phyloP scores from a whole-genome alignment of 2,888 invertebrate genomes.

The Limnephilus rhombicus region DNA sequence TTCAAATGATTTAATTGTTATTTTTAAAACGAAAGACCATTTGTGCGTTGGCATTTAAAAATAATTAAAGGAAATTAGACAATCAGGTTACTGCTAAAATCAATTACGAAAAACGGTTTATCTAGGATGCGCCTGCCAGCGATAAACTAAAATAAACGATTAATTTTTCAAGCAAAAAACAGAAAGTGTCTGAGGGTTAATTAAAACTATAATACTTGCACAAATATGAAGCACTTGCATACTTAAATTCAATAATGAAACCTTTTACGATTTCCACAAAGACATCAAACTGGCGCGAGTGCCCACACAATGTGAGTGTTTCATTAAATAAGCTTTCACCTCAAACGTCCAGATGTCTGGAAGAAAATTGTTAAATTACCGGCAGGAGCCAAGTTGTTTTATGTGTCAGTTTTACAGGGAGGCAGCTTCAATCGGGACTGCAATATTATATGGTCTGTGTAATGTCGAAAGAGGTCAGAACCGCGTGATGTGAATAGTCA shows the following conservation, averaged over 20 bases:
- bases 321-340: slow-evolving; percentile 7
- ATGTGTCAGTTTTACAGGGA: background rate
- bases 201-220: background rate
- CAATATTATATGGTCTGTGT: background rate
- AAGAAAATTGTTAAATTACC: slow-evolving; percentile 27
- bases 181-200: background rate
- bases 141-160: background rate
- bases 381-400: background rate
- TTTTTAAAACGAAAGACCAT: background rate
- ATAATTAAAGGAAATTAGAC: background rate
- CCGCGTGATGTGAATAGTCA: slow-evolving; percentile 9
- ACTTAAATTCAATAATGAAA: background rate
- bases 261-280: background rate
- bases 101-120: background rate
- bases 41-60: background rate
- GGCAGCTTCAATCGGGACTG: background rate
- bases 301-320: background rate
- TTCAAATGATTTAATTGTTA: background rate
- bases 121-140: background rate
- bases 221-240: background rate
- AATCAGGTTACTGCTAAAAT: background rate
- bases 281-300: background rate
- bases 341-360: slow-evolving; percentile 9
- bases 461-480: background rate
- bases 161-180: background rate